Evolutionary conservation across 2,113 vertebrate genomes (phyloP).

Genomic region (Tyrannus savana): DNA sequence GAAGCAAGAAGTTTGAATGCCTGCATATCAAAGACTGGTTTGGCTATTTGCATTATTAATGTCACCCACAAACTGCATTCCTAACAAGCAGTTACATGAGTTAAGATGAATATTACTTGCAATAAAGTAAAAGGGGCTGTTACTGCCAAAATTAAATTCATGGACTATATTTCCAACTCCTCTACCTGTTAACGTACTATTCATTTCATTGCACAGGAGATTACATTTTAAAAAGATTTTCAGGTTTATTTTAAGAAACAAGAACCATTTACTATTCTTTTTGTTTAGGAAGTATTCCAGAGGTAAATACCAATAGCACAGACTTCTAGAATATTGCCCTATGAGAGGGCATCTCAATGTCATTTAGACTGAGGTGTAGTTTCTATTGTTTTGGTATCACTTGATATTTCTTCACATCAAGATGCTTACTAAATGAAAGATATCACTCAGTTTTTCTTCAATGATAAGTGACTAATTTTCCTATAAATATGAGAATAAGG

Average conservation of each 20-base stretch:
- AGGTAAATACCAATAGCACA: not conserved
- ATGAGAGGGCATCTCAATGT: not conserved
- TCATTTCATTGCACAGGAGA: conserved; percentile 18
- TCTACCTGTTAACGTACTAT: not conserved
- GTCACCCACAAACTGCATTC: conserved; percentile 11
- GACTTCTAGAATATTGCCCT: not conserved
- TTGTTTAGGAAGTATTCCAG: not conserved
- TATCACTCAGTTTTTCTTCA: not conserved
- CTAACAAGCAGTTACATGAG: not conserved
- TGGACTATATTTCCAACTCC: not conserved
- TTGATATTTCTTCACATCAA: not conserved
- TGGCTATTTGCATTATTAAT: conserved; percentile 6
- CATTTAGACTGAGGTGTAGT: not conserved
- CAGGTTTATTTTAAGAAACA: not conserved
- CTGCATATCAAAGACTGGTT: not conserved
- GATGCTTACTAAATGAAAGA: not conserved
- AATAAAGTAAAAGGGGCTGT: conserved; percentile 16
- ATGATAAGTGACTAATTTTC: too few relatives aligned
- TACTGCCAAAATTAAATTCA: not conserved
- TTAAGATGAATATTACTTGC: not conserved
- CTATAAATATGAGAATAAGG: not conserved
- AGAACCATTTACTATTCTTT: not conserved
- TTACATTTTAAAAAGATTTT: not conserved
- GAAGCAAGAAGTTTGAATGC: conserved; percentile 1
- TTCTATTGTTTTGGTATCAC: not conserved